Conservation (phyloP, 2,797 vertebrate genomes). For the Phataginus tetradactyla region DNA sequence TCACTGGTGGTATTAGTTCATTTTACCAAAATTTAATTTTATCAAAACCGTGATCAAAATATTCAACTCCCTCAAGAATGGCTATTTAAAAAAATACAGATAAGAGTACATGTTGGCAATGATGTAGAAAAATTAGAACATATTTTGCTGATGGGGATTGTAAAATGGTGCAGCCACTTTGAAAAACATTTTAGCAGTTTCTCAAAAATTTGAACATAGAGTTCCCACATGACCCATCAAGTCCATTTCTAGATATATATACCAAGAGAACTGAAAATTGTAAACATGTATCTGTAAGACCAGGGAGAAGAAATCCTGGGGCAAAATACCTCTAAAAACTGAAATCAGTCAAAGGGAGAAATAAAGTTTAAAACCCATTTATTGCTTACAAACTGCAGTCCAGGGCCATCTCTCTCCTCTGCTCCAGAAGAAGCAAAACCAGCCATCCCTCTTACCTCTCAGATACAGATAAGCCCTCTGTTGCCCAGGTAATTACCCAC, state of each 20-base stretch:
- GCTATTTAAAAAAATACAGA: not conserved
- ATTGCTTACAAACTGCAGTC: no score
- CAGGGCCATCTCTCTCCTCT: no score
- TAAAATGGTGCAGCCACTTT: not conserved
- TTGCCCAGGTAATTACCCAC: no score
- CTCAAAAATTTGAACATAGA: not conserved
- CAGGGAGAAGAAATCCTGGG: no score
- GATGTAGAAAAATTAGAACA: not conserved
- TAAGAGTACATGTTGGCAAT: not conserved
- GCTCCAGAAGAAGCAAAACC: no score
- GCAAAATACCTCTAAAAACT: no score
- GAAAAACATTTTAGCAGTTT: not conserved
- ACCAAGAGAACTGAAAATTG: not conserved
- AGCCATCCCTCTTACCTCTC: no score
- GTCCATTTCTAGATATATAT: not conserved
- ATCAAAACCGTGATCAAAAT: not conserved
- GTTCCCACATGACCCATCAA: not conserved
- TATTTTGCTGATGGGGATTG: not conserved
- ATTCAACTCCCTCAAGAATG: not conserved
- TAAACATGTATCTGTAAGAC: not conserved
- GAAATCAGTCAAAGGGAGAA: no score
- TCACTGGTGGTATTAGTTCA: not conserved
- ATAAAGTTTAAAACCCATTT: no score
- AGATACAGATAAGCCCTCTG: no score
- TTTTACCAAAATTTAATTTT: not conserved